Evolutionary conservation across 2,888 invertebrate species (phyloP), one percentile per base, ranked within the genome.

Genomic region (Tipula vernalis): DNA sequence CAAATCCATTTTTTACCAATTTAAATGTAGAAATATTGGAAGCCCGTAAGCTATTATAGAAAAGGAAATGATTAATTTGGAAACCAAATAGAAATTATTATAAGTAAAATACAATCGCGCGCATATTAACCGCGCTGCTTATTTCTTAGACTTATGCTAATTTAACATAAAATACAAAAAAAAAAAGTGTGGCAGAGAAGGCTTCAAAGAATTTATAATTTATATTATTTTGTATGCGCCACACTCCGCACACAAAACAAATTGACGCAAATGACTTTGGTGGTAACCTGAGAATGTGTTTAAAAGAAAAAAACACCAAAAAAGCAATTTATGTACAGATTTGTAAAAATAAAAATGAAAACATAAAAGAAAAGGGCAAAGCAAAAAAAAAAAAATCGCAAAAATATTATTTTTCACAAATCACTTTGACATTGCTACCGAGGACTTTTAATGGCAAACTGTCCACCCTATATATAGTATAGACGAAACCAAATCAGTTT

Each of bases 241-340:
- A 71, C 28, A 28, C 28, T 28, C 28, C 28, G 28, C 28, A 28
- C 71, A 71, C 28, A 71, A 12, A 71, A 71, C 71, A 71, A 71
- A 71, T 71, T 71, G 71, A 71, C 71, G 71, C 71, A 71, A 71
- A 71, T 71, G 71, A 71, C 71, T 71, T 71, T 71, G 71, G 71
- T 71, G 71, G 71, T 71, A 71, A 71, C 28, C 71, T 71, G 71
- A 71, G 71, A 71, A 71, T 71, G 71, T 71, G 71, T 71, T 71
- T 71, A 28, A 28, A 71, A 71, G 28, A 10, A 71, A 71, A 28
- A 71, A 10, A 71, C 8, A 28, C 28, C 28, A 18, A 71, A 71
- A n/a, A 71, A 18, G 2, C 2, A 28, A 28, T 28, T 28, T 28
- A 28, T 28, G 28, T 28, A 28, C 28, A 0, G 0, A 28, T 28